Evolutionary conservation across 2,797 vertebrate species (phyloP).

Genomic region (Delichon dasypus): DNA sequence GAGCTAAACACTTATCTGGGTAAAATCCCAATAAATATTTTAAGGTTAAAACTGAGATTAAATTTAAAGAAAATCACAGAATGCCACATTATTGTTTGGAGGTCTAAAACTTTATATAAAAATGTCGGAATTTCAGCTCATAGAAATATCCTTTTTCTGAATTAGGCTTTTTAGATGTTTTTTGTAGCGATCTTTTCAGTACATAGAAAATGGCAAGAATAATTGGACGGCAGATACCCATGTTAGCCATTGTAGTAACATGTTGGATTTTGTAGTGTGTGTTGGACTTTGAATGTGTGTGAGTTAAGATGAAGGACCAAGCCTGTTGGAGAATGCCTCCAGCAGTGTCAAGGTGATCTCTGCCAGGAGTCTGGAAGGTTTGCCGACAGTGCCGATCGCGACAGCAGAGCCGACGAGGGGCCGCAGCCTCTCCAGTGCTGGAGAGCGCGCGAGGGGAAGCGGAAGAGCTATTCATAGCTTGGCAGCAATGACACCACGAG

Average conservation of each 20-base stretch:
- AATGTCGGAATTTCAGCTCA: background rate
- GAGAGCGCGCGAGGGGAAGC: background rate
- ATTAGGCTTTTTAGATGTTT: background rate
- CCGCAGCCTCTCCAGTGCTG: background rate
- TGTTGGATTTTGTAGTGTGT: background rate
- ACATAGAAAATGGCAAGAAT: background rate
- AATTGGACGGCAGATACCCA: background rate
- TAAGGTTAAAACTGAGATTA: constrained; percentile 61
- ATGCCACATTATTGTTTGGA: constrained; percentile 18
- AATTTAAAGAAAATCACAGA: constrained; percentile 39
- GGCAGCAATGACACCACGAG: background rate
- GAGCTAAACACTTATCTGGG: constrained; percentile 46
- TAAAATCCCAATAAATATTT: constrained; percentile 68
- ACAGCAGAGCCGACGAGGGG: background rate
- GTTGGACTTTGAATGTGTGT: background rate
- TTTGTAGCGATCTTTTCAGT: rapidly evolving
- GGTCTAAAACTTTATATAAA: constrained; percentile 18
- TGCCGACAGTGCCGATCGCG: rapidly evolving
- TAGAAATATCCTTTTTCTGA: constrained; percentile 20
- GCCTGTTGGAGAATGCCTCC: rapidly evolving
- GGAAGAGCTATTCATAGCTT: background rate
- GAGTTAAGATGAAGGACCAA: background rate
- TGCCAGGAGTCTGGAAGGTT: background rate
- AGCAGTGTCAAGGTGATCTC: background rate
- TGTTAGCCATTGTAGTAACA: background rate